These are phyloP conservation scores for Caenorhabditis angaria DNA, from an alignment of 2,888 invertebrate species.

Conservation along the genomic window DNA sequence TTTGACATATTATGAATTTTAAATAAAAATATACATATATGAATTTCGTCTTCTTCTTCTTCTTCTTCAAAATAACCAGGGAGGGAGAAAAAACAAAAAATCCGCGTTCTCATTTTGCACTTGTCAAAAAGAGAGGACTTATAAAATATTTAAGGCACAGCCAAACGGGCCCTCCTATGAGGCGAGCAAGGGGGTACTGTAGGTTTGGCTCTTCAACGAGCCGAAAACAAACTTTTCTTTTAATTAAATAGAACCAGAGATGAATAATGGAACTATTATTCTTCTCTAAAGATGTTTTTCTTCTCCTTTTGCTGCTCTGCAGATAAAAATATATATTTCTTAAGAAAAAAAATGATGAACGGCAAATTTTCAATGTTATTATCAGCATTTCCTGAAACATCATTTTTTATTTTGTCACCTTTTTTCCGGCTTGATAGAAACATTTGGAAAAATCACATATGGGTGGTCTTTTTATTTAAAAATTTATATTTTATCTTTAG, in stretches of 20 bases:
- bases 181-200: no score
- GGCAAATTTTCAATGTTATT: no score
- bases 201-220: no score
- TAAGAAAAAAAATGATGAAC: neutral
- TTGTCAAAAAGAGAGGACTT: neutral
- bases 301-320: neutral
- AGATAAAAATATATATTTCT: neutral
- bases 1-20: constrained; percentile 1
- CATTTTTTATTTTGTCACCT: neutral
- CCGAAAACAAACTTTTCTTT: neutral
- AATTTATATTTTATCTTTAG: no score
- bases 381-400: constrained; percentile 1
- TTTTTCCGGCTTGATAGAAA: no score
- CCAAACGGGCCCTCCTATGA: no score
- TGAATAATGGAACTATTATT: neutral
- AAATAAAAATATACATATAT: no score
- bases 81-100: neutral
- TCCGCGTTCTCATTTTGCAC: constrained; percentile 4
- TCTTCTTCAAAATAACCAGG: neutral
- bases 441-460: no score
- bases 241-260: neutral
- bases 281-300: no score
- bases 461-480: no score
- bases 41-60: neutral
- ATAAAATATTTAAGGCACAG: no score